These are phyloP conservation scores for Erebia ligea DNA, from an alignment of 2,888 invertebrate genomes.

Conservation along the genomic window DNA sequence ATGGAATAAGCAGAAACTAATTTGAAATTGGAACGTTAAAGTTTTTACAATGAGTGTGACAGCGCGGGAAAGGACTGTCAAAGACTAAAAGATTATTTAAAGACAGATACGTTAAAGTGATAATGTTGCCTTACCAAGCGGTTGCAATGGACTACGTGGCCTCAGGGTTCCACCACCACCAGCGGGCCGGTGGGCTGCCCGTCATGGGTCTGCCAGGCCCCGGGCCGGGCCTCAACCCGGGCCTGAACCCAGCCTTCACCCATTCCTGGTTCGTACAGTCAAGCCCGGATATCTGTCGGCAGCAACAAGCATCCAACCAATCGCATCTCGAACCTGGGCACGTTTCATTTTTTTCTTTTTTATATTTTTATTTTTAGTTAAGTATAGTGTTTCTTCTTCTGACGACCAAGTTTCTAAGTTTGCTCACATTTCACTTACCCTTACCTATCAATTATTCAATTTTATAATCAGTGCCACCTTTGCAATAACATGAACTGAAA, in stretches of 20 bases:
- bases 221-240: conserved; percentile 76
- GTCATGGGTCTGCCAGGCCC: conserved; percentile 83
- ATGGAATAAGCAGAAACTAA: conserved; percentile 46
- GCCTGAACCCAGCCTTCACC: conserved; percentile 90
- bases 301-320: conserved; percentile 88
- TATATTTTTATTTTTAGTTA: conserved; percentile 74
- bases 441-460: background rate
- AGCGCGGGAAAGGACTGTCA: conserved; percentile 51
- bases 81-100: conserved; percentile 35
- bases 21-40: conserved; percentile 18
- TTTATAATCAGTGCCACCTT: background rate
- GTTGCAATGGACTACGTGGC: conserved; percentile 93
- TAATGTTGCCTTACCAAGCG: conserved; percentile 93
- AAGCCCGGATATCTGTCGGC: conserved; percentile 95
- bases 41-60: conserved; percentile 55
- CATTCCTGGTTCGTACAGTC: conserved; percentile 97
- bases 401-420: conserved; percentile 20
- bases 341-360: conserved; percentile 85
- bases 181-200: conserved; percentile 78
- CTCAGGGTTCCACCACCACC: conserved; percentile 79
- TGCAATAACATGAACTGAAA: too few relatives aligned
- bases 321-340: conserved; percentile 97
- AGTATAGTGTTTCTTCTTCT: conserved; percentile 38
- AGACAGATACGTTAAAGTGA: conserved; percentile 50
- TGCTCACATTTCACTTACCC: conserved; percentile 13